Conservation (phyloP, 1,140 invertebrate species). For the Drosophila sulfurigaster region DNA sequence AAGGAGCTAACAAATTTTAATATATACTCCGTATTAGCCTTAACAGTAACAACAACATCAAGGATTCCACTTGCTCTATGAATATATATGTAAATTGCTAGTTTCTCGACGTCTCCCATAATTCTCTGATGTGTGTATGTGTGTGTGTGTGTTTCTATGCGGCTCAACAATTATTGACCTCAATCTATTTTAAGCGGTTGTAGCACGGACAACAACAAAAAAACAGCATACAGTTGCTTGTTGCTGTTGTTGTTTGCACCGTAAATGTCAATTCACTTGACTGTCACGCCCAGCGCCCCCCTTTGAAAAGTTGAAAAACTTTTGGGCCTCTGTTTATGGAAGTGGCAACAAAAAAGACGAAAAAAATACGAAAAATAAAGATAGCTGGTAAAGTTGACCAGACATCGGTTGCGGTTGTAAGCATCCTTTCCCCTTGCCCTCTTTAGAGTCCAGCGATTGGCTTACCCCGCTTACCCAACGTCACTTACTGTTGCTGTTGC, state of each 20-base stretch:
- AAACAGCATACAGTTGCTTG: constrained; percentile 8
- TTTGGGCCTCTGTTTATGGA: constrained; percentile 17
- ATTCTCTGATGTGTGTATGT: too few species aligned
- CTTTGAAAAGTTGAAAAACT: constrained; percentile 32
- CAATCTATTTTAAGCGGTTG: constrained; percentile 72
- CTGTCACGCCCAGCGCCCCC: constrained; percentile 26
- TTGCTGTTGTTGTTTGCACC: constrained; percentile 18
- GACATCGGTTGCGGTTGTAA: constrained; percentile 54
- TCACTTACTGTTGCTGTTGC: not conserved
- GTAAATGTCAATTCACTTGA: constrained; percentile 56
- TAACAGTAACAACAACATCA: constrained; percentile 15
- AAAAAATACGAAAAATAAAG: constrained; percentile 3
- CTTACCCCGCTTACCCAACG: not conserved
- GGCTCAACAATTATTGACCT: constrained; percentile 70
- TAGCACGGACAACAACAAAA: constrained; percentile 25
- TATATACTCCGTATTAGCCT: constrained; percentile 24
- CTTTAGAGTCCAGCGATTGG: not conserved
- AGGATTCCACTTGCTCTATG: constrained; percentile 40
- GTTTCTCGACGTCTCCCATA: constrained; percentile 15
- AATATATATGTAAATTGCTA: constrained; percentile 67
- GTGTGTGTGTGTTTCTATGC: constrained; percentile 24
- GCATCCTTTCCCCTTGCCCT: constrained; percentile 3
- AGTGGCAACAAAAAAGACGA: constrained; percentile 7
- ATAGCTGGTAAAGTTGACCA: constrained; percentile 45
- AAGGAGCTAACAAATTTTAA: constrained; percentile 20